A percentile compares a stretch with the other conserved stretches of the same genome.
Conservation (phyloP, 2,113 vertebrate species). For the Patagioenas fasciata region DNA sequence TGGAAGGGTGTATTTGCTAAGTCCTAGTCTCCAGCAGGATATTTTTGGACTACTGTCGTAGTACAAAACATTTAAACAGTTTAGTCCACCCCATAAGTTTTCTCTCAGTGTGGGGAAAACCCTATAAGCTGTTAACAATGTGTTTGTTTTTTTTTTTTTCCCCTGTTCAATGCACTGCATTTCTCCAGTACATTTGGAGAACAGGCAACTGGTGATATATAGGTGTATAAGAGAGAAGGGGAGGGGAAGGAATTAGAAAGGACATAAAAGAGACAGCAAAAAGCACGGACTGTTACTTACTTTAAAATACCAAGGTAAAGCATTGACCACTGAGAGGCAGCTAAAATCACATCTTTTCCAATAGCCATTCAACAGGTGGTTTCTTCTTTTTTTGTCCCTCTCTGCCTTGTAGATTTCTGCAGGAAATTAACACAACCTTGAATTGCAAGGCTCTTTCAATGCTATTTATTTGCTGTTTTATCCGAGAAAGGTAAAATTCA, state of each 20-base stretch:
- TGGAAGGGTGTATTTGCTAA: constrained; percentile 6
- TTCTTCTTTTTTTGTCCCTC: background rate
- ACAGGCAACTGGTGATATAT: background rate
- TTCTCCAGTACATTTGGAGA: background rate
- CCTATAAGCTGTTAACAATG: background rate
- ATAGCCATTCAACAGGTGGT: background rate
- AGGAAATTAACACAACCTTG: background rate
- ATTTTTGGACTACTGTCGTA: constrained; percentile 6
- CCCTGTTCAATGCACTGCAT: background rate
- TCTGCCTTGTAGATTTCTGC: background rate
- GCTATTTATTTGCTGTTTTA: background rate
- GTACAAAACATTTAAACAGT: background rate
- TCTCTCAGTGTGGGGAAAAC: background rate
- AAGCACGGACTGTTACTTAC: background rate
- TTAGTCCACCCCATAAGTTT: background rate
- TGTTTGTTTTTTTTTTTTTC: background rate
- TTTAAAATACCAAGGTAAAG: background rate
- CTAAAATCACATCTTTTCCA: background rate
- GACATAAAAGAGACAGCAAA: background rate
- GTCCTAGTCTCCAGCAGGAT: background rate
- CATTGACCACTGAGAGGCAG: background rate
- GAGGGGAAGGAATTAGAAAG: background rate
- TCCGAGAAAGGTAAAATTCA: background rate
- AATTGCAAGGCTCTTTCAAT: background rate
- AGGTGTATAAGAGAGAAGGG: background rate